Conservation (phyloP, 2,113 vertebrate species). For the Lasiurus borealis region DNA sequence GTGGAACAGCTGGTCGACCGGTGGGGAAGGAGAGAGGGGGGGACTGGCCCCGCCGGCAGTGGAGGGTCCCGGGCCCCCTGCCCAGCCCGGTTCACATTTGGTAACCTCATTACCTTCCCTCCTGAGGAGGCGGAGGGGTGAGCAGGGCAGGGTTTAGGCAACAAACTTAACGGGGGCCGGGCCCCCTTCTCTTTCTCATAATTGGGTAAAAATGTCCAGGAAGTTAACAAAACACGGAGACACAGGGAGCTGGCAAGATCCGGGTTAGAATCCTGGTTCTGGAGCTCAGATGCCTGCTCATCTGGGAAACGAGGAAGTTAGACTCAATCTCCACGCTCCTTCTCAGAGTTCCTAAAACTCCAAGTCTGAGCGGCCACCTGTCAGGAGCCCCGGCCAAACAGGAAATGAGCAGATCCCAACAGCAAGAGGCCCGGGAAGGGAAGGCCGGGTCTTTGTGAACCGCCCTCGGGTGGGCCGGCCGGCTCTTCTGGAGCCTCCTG, state of each 20-base stretch:
- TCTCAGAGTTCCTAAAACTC: not conserved
- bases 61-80: not conserved
- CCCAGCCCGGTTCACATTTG: not conserved
- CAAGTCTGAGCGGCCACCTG: conserved; percentile 45
- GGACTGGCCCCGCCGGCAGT: not conserved
- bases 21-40: not conserved
- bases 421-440: conserved; percentile 12
- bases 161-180: not conserved
- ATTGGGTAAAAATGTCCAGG: not conserved
- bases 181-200: not conserved
- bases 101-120: not conserved
- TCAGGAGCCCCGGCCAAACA: conserved; percentile 50
- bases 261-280: not conserved
- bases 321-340: not conserved
- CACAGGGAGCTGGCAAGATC: not conserved
- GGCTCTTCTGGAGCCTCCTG: not conserved
- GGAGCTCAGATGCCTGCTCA: not conserved
- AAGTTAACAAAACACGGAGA: not conserved
- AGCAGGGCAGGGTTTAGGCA: not conserved
- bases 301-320: not conserved
- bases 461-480: not conserved
- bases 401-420: conserved; percentile 1
- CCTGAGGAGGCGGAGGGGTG: not conserved
- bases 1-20: not conserved
- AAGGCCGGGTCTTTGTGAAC: not conserved